These are phyloP conservation scores for Parazoanthus atlanticus DNA, from an alignment of 92 coral and sea anemone species.

Conservation along the genomic window DNA sequence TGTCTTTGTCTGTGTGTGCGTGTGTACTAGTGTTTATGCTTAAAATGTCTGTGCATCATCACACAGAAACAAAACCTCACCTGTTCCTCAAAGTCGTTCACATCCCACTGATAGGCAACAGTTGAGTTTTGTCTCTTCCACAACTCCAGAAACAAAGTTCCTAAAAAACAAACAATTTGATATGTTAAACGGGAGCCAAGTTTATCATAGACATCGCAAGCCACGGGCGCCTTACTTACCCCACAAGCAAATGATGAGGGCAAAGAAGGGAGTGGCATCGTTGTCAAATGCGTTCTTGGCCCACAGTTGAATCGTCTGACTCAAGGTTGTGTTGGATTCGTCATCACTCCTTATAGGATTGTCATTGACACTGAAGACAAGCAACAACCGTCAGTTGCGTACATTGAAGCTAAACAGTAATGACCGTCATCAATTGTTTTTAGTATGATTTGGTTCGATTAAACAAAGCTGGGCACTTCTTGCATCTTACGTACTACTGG, in stretches of 20 bases:
- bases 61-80: constrained; percentile 37
- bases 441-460: neutral
- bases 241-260: constrained; percentile 91
- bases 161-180: constrained; percentile 46
- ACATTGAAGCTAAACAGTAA: too few species aligned
- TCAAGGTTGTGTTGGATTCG: constrained; percentile 55
- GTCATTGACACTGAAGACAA: constrained; percentile 41
- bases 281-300: constrained; percentile 93
- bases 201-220: neutral
- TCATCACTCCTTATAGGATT: constrained; percentile 41
- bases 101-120: constrained; percentile 96
- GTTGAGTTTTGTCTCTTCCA: constrained; percentile 92
- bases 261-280: constrained; percentile 88
- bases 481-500: too few species aligned
- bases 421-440: neutral
- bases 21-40: too few species aligned
- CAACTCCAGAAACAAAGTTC: constrained; percentile 86
- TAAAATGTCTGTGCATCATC: neutral
- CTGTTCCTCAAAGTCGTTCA: constrained; percentile 93
- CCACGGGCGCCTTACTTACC: constrained; percentile 62
- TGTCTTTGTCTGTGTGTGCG: too few species aligned
- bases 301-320: constrained; percentile 73
- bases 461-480: too few species aligned
- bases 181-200: too few species aligned
- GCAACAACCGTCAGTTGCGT: neutral